Percentiles rank a stretch among this genome's conserved stretches.
Evolutionary conservation across 1,140 invertebrate genomes (phyloP).

Genomic region (Solen grandis): DNA sequence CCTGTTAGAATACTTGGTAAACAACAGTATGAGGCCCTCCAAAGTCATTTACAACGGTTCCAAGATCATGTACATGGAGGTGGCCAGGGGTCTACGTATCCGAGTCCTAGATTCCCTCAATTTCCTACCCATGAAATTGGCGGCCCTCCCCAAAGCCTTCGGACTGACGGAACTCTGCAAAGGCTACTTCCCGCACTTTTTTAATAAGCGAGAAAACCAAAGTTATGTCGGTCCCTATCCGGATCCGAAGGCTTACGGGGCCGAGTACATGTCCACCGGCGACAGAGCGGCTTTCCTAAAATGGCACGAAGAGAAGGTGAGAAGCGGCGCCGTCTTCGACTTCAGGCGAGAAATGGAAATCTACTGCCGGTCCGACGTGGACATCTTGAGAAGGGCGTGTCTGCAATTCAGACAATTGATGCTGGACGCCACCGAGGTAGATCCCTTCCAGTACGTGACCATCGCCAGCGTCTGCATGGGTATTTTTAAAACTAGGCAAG

Average conservation of each 20-base stretch:
- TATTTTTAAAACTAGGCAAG: slow-evolving; percentile 40
- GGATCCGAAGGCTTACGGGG: background rate
- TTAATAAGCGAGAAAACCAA: slow-evolving; percentile 25
- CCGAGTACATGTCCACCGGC: slow-evolving; percentile 4
- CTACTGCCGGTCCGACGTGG: slow-evolving; percentile 54
- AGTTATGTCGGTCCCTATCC: slow-evolving; percentile 21
- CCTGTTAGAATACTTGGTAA: slow-evolving; percentile 28
- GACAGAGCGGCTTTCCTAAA: slow-evolving; percentile 14
- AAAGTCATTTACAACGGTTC: slow-evolving; percentile 15
- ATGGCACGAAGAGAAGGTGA: slow-evolving; percentile 37
- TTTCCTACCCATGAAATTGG: slow-evolving; percentile 41
- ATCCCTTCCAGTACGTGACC: slow-evolving; percentile 52
- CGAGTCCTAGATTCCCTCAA: slow-evolving; percentile 14
- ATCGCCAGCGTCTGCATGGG: slow-evolving; percentile 55
- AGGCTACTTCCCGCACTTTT: slow-evolving; percentile 44
- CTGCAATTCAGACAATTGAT: slow-evolving; percentile 48
- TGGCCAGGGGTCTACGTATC: slow-evolving; percentile 24
- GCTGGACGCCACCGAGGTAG: slow-evolving; percentile 37
- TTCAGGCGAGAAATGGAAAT: slow-evolving; percentile 48
- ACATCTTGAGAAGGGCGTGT: slow-evolving; percentile 53
- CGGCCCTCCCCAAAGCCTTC: slow-evolving; percentile 27
- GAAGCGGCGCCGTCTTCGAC: slow-evolving; percentile 43
- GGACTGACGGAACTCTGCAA: slow-evolving; percentile 40
- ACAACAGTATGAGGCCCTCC: background rate
- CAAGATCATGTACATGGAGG: slow-evolving; percentile 1